Conservation (phyloP, 2,888 invertebrate species). For the Leptarthrus brevirostris region DNA sequence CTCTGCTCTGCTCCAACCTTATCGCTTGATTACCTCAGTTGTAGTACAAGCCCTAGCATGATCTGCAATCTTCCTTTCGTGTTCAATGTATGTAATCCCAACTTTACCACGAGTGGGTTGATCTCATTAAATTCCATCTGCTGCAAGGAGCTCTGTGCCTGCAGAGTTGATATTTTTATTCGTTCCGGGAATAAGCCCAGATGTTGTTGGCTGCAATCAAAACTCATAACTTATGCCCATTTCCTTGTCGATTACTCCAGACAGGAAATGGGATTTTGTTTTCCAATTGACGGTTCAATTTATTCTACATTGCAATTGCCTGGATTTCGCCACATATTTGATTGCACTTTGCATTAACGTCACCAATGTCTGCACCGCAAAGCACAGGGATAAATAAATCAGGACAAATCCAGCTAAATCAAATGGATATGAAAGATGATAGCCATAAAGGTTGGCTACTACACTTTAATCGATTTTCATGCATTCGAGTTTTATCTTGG, state of each 20-base stretch:
- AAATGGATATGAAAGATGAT: slow-evolving; percentile 42
- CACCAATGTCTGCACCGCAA: background rate
- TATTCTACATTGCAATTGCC: slow-evolving; percentile 2
- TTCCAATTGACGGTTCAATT: slow-evolving; percentile 17
- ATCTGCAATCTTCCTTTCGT: no score
- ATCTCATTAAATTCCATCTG: no score
- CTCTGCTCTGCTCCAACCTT: no score
- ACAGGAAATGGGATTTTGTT: slow-evolving; percentile 11
- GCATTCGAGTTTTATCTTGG: background rate
- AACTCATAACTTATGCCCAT: slow-evolving; percentile 27
- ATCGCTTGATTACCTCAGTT: no score
- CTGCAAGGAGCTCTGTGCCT: no score
- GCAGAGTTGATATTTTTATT: no score
- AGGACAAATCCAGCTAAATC: slow-evolving; percentile 24
- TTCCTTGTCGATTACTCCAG: slow-evolving; percentile 17
- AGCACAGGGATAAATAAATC: slow-evolving; percentile 12
- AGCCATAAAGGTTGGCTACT: slow-evolving; percentile 39
- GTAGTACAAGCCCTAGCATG: no score
- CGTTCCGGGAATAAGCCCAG: no score
- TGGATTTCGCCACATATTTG: background rate
- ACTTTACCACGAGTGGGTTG: no score
- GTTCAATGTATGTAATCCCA: no score
- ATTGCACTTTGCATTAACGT: background rate
- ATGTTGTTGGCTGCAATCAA: slow-evolving; percentile 5
- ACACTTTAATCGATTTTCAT: slow-evolving; percentile 36